These are phyloP conservation scores for Phoebastria nigripes DNA, from an alignment of 2,797 vertebrate species.

Conservation along the genomic window DNA sequence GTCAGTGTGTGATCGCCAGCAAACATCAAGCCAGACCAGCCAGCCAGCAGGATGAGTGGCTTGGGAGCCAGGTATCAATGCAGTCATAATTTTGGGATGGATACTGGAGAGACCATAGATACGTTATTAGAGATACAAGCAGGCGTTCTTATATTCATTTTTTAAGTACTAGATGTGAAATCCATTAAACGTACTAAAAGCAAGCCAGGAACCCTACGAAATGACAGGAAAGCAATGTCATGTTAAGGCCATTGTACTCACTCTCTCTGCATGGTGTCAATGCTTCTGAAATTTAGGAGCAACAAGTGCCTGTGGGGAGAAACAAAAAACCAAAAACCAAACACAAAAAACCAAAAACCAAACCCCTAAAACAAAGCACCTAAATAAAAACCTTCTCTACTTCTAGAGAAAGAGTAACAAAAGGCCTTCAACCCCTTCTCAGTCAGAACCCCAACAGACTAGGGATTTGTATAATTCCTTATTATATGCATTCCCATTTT, in stretches of 20 bases:
- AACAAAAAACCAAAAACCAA: not conserved
- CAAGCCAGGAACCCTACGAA: not conserved
- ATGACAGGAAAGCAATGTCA: not conserved
- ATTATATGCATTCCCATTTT: not conserved
- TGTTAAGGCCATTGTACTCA: not conserved
- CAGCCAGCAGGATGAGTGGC: not conserved
- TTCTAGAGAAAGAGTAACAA: not conserved
- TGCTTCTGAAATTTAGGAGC: not conserved
- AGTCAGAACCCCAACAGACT: not conserved
- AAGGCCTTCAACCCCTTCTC: not conserved
- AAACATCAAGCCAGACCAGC: not conserved
- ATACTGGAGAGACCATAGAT: not conserved
- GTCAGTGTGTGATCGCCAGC: accelerated
- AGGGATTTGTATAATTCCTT: not conserved
- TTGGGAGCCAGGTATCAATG: not conserved
- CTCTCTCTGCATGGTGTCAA: not conserved
- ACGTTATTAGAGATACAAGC: not conserved
- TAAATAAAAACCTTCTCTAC: not conserved
- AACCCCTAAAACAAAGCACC: not conserved
- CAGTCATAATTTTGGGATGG: not conserved
- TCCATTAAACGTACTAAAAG: not conserved
- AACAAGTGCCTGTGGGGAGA: not conserved
- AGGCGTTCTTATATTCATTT: not conserved
- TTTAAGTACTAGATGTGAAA: not conserved
- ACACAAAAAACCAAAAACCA: not conserved